Evolutionary conservation across 2,113 vertebrate species (phyloP).

Genomic region (Stomatorhinus ivindoensis): DNA sequence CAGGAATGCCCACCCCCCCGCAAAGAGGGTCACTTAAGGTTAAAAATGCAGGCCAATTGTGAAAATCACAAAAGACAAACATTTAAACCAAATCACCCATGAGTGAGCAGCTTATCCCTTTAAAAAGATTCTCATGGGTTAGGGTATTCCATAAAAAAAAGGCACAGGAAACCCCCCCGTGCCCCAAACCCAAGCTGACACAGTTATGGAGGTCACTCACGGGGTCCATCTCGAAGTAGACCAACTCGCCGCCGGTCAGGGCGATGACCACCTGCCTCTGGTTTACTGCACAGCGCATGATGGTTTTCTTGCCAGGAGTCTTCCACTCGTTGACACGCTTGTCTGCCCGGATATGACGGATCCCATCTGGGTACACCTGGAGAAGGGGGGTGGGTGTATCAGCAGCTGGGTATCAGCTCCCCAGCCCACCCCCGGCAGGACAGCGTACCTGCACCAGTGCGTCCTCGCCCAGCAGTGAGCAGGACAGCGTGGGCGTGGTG

Average conservation of each 20-base stretch:
- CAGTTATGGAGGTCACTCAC: slow-evolving; percentile 53
- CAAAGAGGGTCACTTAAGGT: not conserved
- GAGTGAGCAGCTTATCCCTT: not conserved
- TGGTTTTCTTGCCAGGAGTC: slow-evolving; percentile 94
- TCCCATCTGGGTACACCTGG: slow-evolving; percentile 95
- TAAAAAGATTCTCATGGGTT: not conserved
- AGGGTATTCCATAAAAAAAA: not conserved
- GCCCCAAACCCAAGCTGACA: not conserved
- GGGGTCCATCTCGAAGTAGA: slow-evolving; percentile 98
- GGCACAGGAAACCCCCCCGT: not conserved
- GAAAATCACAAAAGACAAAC: not conserved
- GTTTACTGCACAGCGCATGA: slow-evolving; percentile 95
- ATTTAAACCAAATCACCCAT: not conserved
- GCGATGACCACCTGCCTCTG: slow-evolving; percentile 98
- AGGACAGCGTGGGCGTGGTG: slow-evolving; percentile 93
- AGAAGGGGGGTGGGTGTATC: not conserved
- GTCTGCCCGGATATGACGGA: slow-evolving; percentile 92
- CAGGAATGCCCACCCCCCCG: not conserved
- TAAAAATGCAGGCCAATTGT: not conserved
- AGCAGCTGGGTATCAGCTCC: not conserved
- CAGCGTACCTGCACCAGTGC: slow-evolving; percentile 83
- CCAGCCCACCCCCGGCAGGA: not conserved
- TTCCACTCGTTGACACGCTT: slow-evolving; percentile 99
- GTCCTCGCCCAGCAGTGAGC: slow-evolving; percentile 90
- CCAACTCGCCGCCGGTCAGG: slow-evolving; percentile 90